phyloP scores from a whole-genome alignment of 2,888 invertebrate genomes.

The Cosmorhoe ocellata region DNA sequence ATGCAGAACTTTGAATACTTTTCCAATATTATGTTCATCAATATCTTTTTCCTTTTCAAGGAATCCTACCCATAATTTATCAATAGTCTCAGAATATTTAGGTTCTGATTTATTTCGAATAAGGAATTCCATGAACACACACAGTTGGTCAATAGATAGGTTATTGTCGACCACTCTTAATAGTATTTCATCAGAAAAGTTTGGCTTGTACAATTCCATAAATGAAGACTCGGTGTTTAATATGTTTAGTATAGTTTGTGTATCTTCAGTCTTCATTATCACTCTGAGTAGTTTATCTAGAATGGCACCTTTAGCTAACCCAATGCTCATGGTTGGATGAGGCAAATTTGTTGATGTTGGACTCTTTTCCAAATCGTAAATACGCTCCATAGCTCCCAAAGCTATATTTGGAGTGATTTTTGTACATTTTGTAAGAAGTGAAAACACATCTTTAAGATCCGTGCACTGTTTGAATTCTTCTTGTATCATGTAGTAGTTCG shows the following conservation, averaged over 20 bases:
- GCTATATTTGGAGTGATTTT: slow-evolving; percentile 78
- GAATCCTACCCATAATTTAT: slow-evolving; percentile 86
- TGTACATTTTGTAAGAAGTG: slow-evolving; percentile 72
- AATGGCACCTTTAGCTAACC: slow-evolving; percentile 72
- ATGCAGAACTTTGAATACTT: slow-evolving; percentile 81
- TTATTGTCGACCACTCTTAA: slow-evolving; percentile 83
- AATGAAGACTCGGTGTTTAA: slow-evolving; percentile 63
- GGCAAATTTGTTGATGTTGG: slow-evolving; percentile 44
- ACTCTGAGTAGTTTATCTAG: slow-evolving; percentile 72
- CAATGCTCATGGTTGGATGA: slow-evolving; percentile 51
- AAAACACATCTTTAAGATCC: slow-evolving; percentile 70
- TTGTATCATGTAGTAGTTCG: slow-evolving; percentile 66
- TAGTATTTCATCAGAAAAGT: slow-evolving; percentile 84
- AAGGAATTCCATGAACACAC: slow-evolving; percentile 81
- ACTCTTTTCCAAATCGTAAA: slow-evolving; percentile 68
- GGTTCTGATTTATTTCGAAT: slow-evolving; percentile 69
- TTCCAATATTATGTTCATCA: slow-evolving; percentile 79
- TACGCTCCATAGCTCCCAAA: slow-evolving; percentile 74
- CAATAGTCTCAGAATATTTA: slow-evolving; percentile 78
- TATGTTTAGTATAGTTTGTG: slow-evolving; percentile 70
- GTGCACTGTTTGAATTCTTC: slow-evolving; percentile 72
- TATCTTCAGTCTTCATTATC: slow-evolving; percentile 72
- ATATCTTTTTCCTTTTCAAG: slow-evolving; percentile 81
- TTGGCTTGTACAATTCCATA: slow-evolving; percentile 72
- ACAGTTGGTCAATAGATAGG: slow-evolving; percentile 82